Base-by-base conservation (phyloP, 2,797 vertebrate genomes). In the Streptopelia turtur region DNA sequence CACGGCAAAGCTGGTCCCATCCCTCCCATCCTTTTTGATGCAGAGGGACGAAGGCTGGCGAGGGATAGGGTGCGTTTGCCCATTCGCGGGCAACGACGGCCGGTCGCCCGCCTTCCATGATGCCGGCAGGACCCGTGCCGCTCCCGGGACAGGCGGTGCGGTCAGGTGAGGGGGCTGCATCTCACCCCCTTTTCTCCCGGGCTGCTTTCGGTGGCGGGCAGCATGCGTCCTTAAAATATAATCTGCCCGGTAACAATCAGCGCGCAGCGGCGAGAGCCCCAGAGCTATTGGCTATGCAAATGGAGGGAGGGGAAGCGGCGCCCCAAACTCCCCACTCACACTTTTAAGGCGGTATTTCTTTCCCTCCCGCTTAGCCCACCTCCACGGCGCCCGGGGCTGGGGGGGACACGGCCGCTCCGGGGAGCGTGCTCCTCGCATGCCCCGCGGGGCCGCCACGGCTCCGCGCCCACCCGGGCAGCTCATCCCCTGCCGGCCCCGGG, bases 161-260 rank as follows among this genome's bases (percentile, higher is more conserved):
- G 21, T 31, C 63, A 56, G 61, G 31, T 65, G 41, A 39, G 2
- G 3, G 14, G 3, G 4, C 4, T 11, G 30, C 43, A 1, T 43
- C 41, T 64, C 30, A 15, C 35, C 66, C 77, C 72, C 57, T 70
- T 81, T 55, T 68, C 83, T 37, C 47, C 28, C 13, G 37, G 53
- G 47, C 91, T 68, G 80, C 89, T 97, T 92, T 95, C 95, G 92
- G 95, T 92, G 94, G 96, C 78, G 83, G 87, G 93, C 80, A 80
- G 83, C 89, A 94, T 21, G 97, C 96, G 95, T 91, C 96, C 97
- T 94, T 94, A 96, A 94, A 96, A 95, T 95, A 93, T 97, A 98
- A 98, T 99, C 99, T 99, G 99, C 99, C 99, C 99, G 98, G 99
- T 99, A 99, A 99, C 99, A 99, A 98, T 98, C 98, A 98, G 98